Evolutionary conservation across 2,888 invertebrate species (phyloP).

Genomic region (Monochamus alternatus): DNA sequence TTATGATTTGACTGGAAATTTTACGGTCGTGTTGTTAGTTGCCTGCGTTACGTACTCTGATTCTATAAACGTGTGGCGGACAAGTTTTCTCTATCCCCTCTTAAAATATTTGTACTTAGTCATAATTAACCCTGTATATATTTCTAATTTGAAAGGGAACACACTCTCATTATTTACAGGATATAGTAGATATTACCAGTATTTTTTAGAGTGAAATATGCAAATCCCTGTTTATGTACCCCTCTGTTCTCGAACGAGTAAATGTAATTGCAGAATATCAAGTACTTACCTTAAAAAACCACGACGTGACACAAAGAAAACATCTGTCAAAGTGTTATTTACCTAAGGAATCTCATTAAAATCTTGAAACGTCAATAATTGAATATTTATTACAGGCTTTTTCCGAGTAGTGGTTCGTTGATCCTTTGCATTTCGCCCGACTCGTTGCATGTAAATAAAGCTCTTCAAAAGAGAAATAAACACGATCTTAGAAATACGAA

Average conservation of each 20-base stretch:
- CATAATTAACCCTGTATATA: too few relatives aligned
- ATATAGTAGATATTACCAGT: too few relatives aligned
- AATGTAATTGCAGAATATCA: background rate
- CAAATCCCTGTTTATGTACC: background rate
- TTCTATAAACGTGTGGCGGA: too few relatives aligned
- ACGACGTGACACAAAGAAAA: slow-evolving; percentile 7
- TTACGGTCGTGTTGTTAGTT: too few relatives aligned
- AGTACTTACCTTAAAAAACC: background rate
- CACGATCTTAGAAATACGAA: background rate
- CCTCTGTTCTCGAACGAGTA: background rate
- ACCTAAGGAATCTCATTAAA: slow-evolving; percentile 38
- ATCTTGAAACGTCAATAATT: slow-evolving; percentile 41
- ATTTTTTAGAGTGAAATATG: too few relatives aligned
- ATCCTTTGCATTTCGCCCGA: slow-evolving; percentile 18
- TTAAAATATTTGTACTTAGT: too few relatives aligned
- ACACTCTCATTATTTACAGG: too few relatives aligned
- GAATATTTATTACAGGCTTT: slow-evolving; percentile 41
- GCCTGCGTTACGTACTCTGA: too few relatives aligned
- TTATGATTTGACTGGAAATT: too few relatives aligned
- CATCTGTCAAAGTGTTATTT: slow-evolving; percentile 34
- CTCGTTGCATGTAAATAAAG: slow-evolving; percentile 15
- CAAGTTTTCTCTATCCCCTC: too few relatives aligned
- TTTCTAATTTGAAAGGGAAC: too few relatives aligned
- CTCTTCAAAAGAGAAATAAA: slow-evolving; percentile 7
- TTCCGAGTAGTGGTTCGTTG: slow-evolving; percentile 27